Conservation (phyloP, 2,888 invertebrate genomes). For the Ernsta delagoae region DNA sequence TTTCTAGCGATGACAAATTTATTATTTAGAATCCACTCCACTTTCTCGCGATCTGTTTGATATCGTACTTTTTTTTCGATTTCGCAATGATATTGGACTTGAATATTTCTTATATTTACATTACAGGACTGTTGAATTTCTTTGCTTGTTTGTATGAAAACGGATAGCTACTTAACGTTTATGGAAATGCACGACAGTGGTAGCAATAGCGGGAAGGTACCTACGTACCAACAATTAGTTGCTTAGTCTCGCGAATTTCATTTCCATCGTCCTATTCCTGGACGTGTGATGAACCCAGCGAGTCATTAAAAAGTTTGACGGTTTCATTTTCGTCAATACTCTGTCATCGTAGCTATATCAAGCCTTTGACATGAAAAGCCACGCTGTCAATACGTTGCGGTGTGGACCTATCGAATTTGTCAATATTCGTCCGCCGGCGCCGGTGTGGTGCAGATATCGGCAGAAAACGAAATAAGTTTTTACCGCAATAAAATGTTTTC, state of each 20-base stretch:
- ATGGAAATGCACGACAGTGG: neutral
- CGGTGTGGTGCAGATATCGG: conserved; percentile 37
- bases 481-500: conserved; percentile 46
- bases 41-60: neutral
- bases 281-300: neutral
- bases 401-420: conserved; percentile 60
- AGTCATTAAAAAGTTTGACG: neutral
- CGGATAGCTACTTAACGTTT: neutral
- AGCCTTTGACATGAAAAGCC: conserved; percentile 28
- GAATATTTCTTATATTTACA: too few species aligned
- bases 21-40: conserved; percentile 3
- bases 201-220: too few species aligned
- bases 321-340: conserved; percentile 5
- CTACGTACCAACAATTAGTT: too few species aligned
- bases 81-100: neutral
- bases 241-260: neutral
- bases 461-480: conserved; percentile 49
- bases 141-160: too few species aligned
- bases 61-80: neutral
- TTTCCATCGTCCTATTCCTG: neutral
- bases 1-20: conserved; percentile 2
- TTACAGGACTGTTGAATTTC: too few species aligned
- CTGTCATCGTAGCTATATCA: conserved; percentile 10
- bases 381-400: conserved; percentile 45
- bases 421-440: conserved; percentile 43